Base-by-base conservation (phyloP, 1,140 invertebrate genomes). In the Eriocheir sinensis region DNA sequence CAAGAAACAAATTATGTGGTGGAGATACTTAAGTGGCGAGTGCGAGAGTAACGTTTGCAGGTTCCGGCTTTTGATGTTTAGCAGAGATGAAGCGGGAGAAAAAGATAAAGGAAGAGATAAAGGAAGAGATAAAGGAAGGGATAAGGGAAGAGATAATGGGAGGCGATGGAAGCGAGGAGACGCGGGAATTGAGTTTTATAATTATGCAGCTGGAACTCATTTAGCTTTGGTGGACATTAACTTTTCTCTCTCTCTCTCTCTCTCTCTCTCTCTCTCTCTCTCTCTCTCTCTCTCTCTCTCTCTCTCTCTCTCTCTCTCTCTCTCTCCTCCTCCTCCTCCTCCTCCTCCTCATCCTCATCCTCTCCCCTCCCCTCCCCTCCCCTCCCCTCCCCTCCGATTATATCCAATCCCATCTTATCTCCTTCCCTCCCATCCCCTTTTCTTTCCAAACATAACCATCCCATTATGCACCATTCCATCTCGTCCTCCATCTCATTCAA, bases 221-320 rank as follows among this genome's bases (percentile, higher is more conserved):
- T 15, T 15, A 72, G 60, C 60, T 15, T 15, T 15, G 60, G 60
- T 72, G n/a, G 60, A 15, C 15, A 15, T 15, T 72, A 12, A 72
- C 60, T 72, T n/a, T n/a, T 72, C 60, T 72, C 60, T 72, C 60
- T 72, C 60, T 72, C 60, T 72, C 60, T 72, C 60, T 72, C 60
- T 72, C 60, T 72, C 60, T 72, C 60, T 72, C 60, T 72, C 60
- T 72, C 60, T 72, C 60, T 72, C 60, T 72, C 60, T 72, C 60
- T 72, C 60, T 72, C 60, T 72, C 60, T 81, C 80, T 81, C 4
- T 81, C 80, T 81, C 4, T 81, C 80, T 81, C 4, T 86, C 36
- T 85, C 9, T 86, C 83, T 86, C 36, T 86, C 83, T 86, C 36
- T 86, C 83, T 86, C 36, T 86, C 83, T 86, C 36, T 86, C 83